Base-by-base conservation (phyloP, 2,113 vertebrate genomes). In the Geococcyx californianus region DNA sequence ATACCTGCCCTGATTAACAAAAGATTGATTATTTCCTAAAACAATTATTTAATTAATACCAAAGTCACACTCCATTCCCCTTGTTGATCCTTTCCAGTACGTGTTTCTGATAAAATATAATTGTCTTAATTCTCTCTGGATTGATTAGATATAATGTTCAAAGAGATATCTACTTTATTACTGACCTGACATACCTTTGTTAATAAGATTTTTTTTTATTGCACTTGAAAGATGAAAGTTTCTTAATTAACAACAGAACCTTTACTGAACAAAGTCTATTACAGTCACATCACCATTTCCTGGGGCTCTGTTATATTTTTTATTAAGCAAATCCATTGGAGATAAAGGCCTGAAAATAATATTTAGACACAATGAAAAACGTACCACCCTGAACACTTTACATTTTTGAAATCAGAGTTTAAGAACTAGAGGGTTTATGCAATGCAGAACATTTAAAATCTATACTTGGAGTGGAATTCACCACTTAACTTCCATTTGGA, bases 221-320 rank as follows among this genome's bases (percentile, higher is more conserved):
- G 40, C 81, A 94, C 95, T 97, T 97, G 96, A 97, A 95, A 98
- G 96, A 97, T 92, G 95, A 97, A 98, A 97, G 96, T 98, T 98
- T 97, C 96, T 97, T 98, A 98, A 98, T 98, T 98, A 98, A 98
- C 92, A 96, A 60, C 90, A 97, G 91, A 97, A 97, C 91, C 79
- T 97, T 97, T 97, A 96, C 96, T 91, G 93, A 97, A 97, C 88
- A 82, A 96, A 97, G 88, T 92, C 93, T 97, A 94, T 97, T 98
- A 95, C 96, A 94, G 54, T 95, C 91, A 95, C 73, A 96, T 96
- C 95, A 97, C 58, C 34, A 44, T 94, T 98, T 97, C 96, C 97
- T 95, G 72, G 94, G 88, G 96, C 76, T 92, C 66, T 96, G 79
- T 93, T 94, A 93, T 92, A 96, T 96, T 96, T 89, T 97, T 97